A percentile compares a stretch with the other conserved stretches of the same genome.
Evolutionary conservation across 2,113 vertebrate species (phyloP).

Genomic region (Bagarius yarrelli): DNA sequence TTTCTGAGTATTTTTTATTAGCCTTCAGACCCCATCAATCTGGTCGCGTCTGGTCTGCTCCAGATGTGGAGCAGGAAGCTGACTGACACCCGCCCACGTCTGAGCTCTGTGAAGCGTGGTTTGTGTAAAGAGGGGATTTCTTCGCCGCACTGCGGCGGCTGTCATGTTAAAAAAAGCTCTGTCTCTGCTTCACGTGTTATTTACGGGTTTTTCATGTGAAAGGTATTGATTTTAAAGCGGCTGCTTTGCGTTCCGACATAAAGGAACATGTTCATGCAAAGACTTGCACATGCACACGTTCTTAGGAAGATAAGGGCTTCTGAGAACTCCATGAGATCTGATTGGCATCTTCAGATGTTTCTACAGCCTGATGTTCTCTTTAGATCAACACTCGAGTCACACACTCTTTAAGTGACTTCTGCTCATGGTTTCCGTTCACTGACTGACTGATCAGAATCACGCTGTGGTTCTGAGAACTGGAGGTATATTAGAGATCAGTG

Average conservation of each 20-base stretch:
- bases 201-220: not conserved
- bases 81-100: slow-evolving; percentile 42
- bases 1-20: not conserved
- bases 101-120: slow-evolving; percentile 32
- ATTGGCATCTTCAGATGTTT: not conserved
- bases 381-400: not conserved
- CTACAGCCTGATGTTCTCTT: not conserved
- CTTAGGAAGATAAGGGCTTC: not conserved
- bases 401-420: not conserved
- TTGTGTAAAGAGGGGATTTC: slow-evolving; percentile 48
- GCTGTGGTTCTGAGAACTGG: not conserved
- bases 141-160: slow-evolving; percentile 28
- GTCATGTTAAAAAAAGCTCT: slow-evolving; percentile 24
- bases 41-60: not conserved
- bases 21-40: not conserved
- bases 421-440: not conserved
- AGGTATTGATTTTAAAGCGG: not conserved
- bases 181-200: slow-evolving; percentile 20
- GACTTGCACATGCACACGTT: not conserved
- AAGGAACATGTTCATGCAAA: too few relatives aligned
- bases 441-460: not conserved
- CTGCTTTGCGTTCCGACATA: not conserved
- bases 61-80: slow-evolving; percentile 34
- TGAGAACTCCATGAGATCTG: not conserved
- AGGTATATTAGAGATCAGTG: not conserved